These are phyloP conservation scores for Ptilonorhynchus violaceus DNA, from an alignment of 2,113 vertebrate species.

Conservation along the genomic window DNA sequence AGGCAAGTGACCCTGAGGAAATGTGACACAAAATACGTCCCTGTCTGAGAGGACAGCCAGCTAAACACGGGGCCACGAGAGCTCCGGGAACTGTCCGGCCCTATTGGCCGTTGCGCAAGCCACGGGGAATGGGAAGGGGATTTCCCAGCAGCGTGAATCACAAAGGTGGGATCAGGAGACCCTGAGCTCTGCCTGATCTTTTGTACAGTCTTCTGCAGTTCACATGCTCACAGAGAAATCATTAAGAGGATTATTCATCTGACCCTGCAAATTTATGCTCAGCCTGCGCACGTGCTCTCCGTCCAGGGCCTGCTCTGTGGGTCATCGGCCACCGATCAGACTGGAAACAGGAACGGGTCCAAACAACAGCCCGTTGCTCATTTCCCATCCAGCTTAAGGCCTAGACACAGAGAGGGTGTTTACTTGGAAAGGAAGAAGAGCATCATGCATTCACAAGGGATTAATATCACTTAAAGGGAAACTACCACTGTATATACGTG, in stretches of 20 bases:
- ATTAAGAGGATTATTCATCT: background rate
- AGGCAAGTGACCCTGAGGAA: constrained; percentile 35
- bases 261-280: background rate
- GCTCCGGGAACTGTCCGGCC: constrained; percentile 21
- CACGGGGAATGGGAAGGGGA: background rate
- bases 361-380: background rate
- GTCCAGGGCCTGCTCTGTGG: background rate
- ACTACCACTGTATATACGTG: background rate
- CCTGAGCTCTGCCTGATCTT: background rate
- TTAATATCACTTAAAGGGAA: background rate
- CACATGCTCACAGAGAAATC: background rate
- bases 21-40: constrained; percentile 22
- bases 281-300: background rate
- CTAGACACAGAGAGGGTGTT: background rate
- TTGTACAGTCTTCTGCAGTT: background rate
- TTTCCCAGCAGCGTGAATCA: background rate
- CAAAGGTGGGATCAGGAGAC: background rate
- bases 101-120: background rate
- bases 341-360: background rate
- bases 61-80: background rate
- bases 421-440: background rate
- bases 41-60: background rate
- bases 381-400: constrained; percentile 16
- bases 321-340: background rate
- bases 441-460: rapidly evolving